A percentile compares a stretch with the other conserved stretches of the same genome.
These are phyloP conservation scores for Amphiprion clarkii DNA, from an alignment of 2,797 vertebrate species.

Conservation along the genomic window DNA sequence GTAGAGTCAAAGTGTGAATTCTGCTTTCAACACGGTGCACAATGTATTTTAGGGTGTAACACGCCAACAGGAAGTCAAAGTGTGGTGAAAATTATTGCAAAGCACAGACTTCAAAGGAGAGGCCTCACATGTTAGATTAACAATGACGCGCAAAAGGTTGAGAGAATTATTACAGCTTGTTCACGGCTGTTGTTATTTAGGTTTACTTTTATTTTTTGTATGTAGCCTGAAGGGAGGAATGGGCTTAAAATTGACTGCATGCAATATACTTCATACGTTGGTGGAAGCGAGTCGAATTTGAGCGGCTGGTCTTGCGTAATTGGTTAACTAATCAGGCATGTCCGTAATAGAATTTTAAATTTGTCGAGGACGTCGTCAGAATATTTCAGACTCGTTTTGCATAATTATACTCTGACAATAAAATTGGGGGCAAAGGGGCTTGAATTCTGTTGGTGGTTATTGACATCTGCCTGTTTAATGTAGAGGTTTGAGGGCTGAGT, in stretches of 20 bases:
- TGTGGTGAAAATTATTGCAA: constrained; percentile 29
- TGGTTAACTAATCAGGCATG: constrained; percentile 59
- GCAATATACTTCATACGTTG: constrained; percentile 31
- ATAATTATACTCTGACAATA: constrained; percentile 30
- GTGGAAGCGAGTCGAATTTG: constrained; percentile 21
- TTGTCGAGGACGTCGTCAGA: constrained; percentile 34
- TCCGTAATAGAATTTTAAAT: constrained; percentile 48
- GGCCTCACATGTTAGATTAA: constrained; percentile 46
- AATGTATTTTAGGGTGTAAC: constrained; percentile 17
- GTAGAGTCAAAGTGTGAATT: constrained; percentile 46
- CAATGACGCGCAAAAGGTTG: constrained; percentile 44
- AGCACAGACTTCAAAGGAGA: constrained; percentile 66
- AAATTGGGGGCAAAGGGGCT: too few species aligned
- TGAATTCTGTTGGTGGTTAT: not conserved
- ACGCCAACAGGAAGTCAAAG: constrained; percentile 15
- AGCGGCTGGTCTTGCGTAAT: constrained; percentile 57
- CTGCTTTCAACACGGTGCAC: constrained; percentile 37
- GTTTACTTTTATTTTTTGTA: constrained; percentile 16
- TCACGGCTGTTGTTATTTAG: constrained; percentile 36
- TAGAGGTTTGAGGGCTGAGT: not conserved
- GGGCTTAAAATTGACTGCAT: constrained; percentile 10
- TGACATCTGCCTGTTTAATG: constrained; percentile 6
- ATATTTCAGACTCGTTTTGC: constrained; percentile 37
- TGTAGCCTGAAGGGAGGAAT: constrained; percentile 46
- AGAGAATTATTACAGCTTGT: constrained; percentile 43